Evolutionary conservation across 2,797 vertebrate species (phyloP).

Genomic region (Enteromius treurensis): DNA sequence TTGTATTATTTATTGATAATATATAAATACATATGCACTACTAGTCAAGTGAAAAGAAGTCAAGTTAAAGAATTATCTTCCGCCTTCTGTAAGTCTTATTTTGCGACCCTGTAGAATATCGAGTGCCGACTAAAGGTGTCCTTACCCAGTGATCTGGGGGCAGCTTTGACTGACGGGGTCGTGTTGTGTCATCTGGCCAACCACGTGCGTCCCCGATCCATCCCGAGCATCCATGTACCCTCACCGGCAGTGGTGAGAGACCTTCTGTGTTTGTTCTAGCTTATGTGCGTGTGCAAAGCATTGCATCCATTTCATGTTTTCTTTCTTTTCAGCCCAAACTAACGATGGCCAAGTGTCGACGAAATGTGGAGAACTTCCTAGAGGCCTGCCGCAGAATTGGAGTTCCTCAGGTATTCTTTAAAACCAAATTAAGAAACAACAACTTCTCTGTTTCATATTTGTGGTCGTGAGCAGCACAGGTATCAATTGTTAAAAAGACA

Average conservation of each 20-base stretch:
- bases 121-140: conserved; percentile 93
- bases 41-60: no score
- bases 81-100: neutral
- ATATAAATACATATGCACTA: neutral
- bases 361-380: conserved; percentile 97
- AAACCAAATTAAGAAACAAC: neutral
- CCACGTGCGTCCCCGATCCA: conserved; percentile 94
- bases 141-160: conserved; percentile 88
- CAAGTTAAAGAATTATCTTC: neutral
- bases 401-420: conserved; percentile 88
- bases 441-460: conserved; percentile 10
- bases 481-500: no score
- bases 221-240: conserved; percentile 96
- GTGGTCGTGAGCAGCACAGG: no score
- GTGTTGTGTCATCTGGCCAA: conserved; percentile 97
- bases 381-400: conserved; percentile 97
- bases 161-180: conserved; percentile 93
- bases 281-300: neutral
- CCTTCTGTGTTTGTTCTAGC: neutral
- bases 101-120: conserved; percentile 81
- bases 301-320: neutral
- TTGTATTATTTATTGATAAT: neutral
- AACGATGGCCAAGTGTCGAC: conserved; percentile 97
- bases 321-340: conserved; percentile 87
- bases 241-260: conserved; percentile 95